Evolutionary conservation across 2,797 vertebrate genomes (phyloP).

Genomic region (Darevskia mixta): DNA sequence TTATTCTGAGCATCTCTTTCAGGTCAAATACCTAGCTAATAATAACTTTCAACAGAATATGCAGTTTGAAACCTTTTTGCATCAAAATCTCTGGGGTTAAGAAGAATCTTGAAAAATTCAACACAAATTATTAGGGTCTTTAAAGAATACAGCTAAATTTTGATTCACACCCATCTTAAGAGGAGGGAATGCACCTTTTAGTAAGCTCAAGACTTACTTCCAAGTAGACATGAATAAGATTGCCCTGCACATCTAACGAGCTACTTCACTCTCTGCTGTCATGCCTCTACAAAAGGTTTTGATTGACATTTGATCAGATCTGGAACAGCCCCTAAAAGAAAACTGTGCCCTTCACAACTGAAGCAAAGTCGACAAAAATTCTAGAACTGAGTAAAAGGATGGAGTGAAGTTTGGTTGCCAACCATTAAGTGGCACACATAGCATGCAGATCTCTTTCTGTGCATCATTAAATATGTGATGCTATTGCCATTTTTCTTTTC

Average conservation of each 20-base stretch:
- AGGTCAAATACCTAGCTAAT: neutral
- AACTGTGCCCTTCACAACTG: neutral
- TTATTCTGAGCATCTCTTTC: neutral
- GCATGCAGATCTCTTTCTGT: slow-evolving; percentile 44
- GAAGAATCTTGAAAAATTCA: neutral
- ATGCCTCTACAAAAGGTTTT: neutral
- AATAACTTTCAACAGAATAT: neutral
- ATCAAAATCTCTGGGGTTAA: neutral
- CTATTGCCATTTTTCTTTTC: neutral
- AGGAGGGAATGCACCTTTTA: neutral
- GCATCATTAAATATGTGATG: slow-evolving; percentile 18
- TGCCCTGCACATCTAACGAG: neutral
- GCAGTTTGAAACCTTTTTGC: neutral
- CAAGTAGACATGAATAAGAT: neutral
- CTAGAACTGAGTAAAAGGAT: neutral
- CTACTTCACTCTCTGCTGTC: neutral
- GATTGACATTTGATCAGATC: neutral
- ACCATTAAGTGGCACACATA: neutral
- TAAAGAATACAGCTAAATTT: neutral
- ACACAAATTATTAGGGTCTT: neutral
- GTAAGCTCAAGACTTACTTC: too few species aligned
- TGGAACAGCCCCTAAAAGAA: neutral
- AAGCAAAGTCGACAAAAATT: neutral
- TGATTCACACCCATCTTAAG: neutral
- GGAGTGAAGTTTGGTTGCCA: slow-evolving; percentile 14